A percentile compares a stretch with the other conserved stretches of the same genome.
These are phyloP conservation scores for Lethenteron camtschaticum DNA, from an alignment of 2,113 vertebrate genomes.

Conservation along the genomic window DNA sequence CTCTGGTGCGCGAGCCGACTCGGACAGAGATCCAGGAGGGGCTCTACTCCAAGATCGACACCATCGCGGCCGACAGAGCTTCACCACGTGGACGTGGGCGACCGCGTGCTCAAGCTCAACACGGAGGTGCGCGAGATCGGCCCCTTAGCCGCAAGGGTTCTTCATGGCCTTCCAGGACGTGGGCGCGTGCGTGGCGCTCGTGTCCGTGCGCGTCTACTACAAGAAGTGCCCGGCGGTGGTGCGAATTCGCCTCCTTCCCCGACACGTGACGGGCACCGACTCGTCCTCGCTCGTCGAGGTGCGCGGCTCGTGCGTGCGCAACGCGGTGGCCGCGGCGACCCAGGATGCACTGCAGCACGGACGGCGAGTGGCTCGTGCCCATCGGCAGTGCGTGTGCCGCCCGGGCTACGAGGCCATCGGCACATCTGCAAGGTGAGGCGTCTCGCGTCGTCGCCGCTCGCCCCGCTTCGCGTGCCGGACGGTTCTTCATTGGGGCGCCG, in stretches of 20 bases:
- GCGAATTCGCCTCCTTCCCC: conserved; percentile 64
- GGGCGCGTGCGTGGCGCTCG: conserved; percentile 71
- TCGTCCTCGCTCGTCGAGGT: conserved; percentile 86
- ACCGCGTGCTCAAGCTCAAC: conserved; percentile 70
- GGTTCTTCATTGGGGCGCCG: too few species aligned
- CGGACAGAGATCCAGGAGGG: conserved; percentile 56
- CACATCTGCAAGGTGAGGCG: conserved; percentile 58
- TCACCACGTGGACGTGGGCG: conserved; percentile 78
- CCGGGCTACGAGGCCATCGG: conserved; percentile 61
- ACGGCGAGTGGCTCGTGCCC: conserved; percentile 93
- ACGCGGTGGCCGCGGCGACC: conserved; percentile 77
- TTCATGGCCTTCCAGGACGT: conserved; percentile 96
- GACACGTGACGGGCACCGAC: conserved; percentile 71
- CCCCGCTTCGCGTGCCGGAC: too few species aligned
- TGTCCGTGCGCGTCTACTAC: conserved; percentile 73
- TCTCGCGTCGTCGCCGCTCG: not conserved
- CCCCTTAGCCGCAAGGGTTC: conserved; percentile 54
- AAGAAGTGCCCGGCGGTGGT: conserved; percentile 67
- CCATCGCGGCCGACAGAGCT: conserved; percentile 82
- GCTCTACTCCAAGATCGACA: conserved; percentile 85
- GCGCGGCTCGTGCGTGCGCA: conserved; percentile 61
- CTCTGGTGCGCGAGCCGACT: conserved; percentile 76
- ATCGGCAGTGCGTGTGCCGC: conserved; percentile 77
- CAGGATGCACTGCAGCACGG: conserved; percentile 96
- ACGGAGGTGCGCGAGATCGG: conserved; percentile 71